A percentile compares a stretch with the other conserved stretches of the same genome.
These are phyloP conservation scores for Gonocerus acuteangulatus DNA, from an alignment of 2,888 invertebrate species.

Conservation along the genomic window DNA sequence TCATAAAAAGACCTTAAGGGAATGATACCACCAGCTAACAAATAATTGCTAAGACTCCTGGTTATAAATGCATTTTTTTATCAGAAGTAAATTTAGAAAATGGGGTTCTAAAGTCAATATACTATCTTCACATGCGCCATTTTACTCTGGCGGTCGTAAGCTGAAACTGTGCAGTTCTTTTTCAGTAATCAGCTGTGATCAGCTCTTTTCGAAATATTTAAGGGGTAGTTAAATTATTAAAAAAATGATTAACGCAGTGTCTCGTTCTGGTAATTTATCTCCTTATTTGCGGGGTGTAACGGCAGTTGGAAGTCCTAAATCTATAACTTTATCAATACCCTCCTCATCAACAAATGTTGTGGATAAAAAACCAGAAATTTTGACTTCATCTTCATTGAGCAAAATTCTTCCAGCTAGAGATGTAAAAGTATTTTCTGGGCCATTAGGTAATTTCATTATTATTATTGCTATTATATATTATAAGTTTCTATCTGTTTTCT, in stretches of 20 bases:
- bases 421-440: conserved; percentile 52
- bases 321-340: conserved; percentile 49
- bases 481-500: not conserved
- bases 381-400: conserved; percentile 51
- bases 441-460: conserved; percentile 49
- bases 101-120: not conserved
- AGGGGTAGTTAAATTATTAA: conserved; percentile 4
- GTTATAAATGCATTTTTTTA: conserved; percentile 1
- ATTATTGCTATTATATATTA: not conserved
- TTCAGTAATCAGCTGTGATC: conserved; percentile 28
- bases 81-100: not conserved
- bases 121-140: not conserved
- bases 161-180: conserved; percentile 26
- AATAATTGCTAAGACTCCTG: not conserved
- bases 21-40: not conserved
- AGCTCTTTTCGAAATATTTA: too few species aligned
- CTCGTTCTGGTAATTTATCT: conserved; percentile 57
- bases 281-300: conserved; percentile 60
- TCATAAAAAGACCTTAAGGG: not conserved
- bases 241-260: conserved; percentile 60
- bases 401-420: conserved; percentile 55
- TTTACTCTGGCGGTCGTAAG: conserved; percentile 32
- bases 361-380: not conserved
- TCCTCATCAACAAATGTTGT: conserved; percentile 11
- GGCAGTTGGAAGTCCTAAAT: conserved; percentile 60